Evolutionary conservation across 2,888 invertebrate species (phyloP), one percentile per base, ranked within the genome.

Genomic region (Timema podura): DNA sequence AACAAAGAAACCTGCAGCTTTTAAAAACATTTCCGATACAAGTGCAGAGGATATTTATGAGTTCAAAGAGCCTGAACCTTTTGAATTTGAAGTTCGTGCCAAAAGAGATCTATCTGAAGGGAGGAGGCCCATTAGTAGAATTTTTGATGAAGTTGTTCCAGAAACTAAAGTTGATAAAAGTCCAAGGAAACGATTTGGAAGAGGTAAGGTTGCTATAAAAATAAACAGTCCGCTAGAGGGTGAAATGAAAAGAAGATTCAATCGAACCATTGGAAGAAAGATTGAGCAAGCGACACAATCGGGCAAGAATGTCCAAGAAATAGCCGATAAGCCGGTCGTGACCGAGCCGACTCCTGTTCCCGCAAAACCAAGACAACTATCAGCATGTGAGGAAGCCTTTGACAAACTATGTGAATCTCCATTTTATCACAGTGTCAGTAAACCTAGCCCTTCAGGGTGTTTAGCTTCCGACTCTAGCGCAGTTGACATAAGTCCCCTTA

Each of bases 21-120:
- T 74, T 47, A 71, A 69, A 49, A 11, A 71, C 6, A 74, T 74
- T 15, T 45, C 71, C 30, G 74, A 78, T 54, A 78, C 71, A 48
- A 73, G 71, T 13, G 68, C 72, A 48, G 83, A 83, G 64, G 93
- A 94, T 78, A 89, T 93, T 72, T 94, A 94, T 78, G 93, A 94
- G 80, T 94, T 94, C 78, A 93, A 93, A 80, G 93, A 94, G 80
- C 92, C 93, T 0, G 93, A 94, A 80, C 93, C 93, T 0, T 93
- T 93, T 78, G 93, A 93, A 79, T 88, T 93, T 75, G 93, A 93
- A 81, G 85, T 90, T 9, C 86, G 91, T 68, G 73, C 69, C 48
- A 73, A 73, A 51, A 66, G 68, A 49, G 59, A 30, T 2, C 48
- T 45, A 45, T 64, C 66, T 54, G 16, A 69, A 9, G 48, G n/a